These are phyloP conservation scores for Nesidiocoris tenuis DNA, from an alignment of 2,888 invertebrate genomes.

Conservation along the genomic window DNA sequence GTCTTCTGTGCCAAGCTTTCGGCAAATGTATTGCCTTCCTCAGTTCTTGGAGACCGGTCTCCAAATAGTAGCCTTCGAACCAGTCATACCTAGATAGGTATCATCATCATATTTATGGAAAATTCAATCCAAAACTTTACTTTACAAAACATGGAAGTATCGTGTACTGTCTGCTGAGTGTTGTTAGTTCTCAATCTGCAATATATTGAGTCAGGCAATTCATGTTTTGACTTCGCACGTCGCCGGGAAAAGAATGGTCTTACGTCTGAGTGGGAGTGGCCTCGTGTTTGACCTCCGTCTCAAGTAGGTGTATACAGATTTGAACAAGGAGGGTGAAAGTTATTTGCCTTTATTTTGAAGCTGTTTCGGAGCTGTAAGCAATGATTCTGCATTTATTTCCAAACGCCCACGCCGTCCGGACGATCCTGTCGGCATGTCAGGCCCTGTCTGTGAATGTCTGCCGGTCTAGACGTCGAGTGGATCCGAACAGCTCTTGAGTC, in stretches of 20 bases:
- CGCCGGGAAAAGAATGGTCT: neutral
- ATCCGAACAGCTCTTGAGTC: neutral
- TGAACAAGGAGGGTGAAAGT: constrained; percentile 29
- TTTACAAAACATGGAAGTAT: too few species aligned
- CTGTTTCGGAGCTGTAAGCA: neutral
- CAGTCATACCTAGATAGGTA: too few species aligned
- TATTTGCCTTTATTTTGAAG: constrained; percentile 32
- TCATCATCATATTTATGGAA: too few species aligned
- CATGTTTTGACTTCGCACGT: too few species aligned
- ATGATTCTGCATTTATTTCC: neutral
- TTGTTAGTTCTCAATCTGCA: too few species aligned
- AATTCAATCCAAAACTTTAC: too few species aligned
- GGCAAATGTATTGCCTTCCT: too few species aligned
- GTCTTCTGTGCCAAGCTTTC: too few species aligned
- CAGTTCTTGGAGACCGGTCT: too few species aligned
- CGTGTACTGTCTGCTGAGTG: too few species aligned
- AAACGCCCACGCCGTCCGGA: neutral
- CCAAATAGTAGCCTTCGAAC: too few species aligned
- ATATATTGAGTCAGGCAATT: too few species aligned
- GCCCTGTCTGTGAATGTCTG: neutral
- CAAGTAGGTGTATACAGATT: neutral
- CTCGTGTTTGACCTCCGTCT: neutral
- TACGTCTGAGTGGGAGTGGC: neutral
- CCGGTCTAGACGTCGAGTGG: neutral
- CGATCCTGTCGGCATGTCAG: neutral